Evolutionary conservation across 37 sponge, comb jelly and placozoan species (phyloP).

Genomic region (Trichoplax adhaerens): DNA sequence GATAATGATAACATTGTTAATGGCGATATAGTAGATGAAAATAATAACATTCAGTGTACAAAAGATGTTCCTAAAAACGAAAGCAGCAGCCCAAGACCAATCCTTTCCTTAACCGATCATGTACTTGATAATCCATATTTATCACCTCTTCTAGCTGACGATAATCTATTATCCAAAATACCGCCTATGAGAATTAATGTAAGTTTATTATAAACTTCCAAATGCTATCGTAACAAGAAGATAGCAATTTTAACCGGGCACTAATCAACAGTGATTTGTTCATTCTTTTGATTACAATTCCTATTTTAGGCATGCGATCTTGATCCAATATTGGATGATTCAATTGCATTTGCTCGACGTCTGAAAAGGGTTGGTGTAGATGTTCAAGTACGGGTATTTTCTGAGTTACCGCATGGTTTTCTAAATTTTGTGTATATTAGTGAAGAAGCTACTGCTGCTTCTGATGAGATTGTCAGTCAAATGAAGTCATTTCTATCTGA

Average conservation of each 20-base stretch:
- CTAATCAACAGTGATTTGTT: background rate
- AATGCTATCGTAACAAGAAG: too few species aligned
- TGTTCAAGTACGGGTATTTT: constrained; percentile 39
- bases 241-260: background rate
- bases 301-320: constrained; percentile 38
- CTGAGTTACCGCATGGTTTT: constrained; percentile 63
- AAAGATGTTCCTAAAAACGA: too few species aligned
- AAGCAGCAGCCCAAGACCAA: too few species aligned
- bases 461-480: too few species aligned
- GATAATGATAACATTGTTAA: too few species aligned
- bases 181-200: constrained; percentile 67
- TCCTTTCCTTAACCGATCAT: too few species aligned
- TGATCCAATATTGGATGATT: constrained; percentile 79
- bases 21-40: too few species aligned
- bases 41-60: too few species aligned
- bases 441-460: too few species aligned
- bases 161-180: constrained; percentile 43
- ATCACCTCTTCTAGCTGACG: constrained; percentile 60
- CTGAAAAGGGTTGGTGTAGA: constrained; percentile 38
- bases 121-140: constrained; percentile 45
- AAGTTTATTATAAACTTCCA: constrained; percentile 4
- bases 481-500: too few species aligned
- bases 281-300: background rate
- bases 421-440: constrained; percentile 11
- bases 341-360: constrained; percentile 51